Conservation (phyloP, 2,113 vertebrate genomes). For the Typhlomys cinereus region DNA sequence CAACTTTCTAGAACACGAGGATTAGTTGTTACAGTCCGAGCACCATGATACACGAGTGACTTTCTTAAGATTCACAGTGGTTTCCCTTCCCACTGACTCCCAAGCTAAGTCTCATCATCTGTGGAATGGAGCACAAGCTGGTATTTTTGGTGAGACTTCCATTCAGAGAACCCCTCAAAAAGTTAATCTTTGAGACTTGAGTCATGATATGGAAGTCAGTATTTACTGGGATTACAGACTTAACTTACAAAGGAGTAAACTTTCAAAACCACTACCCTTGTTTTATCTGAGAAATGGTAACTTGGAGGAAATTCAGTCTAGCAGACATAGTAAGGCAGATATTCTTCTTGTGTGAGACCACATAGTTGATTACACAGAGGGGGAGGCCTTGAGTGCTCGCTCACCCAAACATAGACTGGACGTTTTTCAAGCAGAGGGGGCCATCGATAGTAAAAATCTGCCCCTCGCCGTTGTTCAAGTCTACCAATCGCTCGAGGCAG, state of each 20-base stretch:
- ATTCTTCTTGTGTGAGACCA: conserved; percentile 14
- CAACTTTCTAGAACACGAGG: conserved; percentile 89
- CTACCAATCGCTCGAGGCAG: conserved; percentile 94
- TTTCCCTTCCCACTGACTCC: conserved; percentile 34
- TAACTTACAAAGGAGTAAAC: conserved; percentile 27
- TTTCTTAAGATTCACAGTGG: conserved; percentile 47
- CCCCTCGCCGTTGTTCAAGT: conserved; percentile 95
- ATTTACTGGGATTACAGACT: neutral
- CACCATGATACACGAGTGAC: neutral
- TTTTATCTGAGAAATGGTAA: conserved; percentile 47
- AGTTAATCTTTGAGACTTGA: conserved; percentile 43
- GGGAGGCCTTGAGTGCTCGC: conserved; percentile 61
- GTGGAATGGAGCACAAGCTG: conserved; percentile 54
- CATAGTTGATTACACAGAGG: conserved; percentile 4
- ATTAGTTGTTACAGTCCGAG: conserved; percentile 63
- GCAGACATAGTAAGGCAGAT: conserved; percentile 6
- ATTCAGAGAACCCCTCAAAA: conserved; percentile 16
- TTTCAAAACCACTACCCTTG: conserved; percentile 10
- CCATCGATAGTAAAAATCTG: conserved; percentile 98
- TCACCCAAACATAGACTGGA: conserved; percentile 98
- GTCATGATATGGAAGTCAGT: neutral
- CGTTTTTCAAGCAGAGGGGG: conserved; percentile 96
- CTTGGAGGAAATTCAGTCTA: conserved; percentile 40
- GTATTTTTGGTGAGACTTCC: conserved; percentile 44
- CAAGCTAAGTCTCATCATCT: conserved; percentile 30